These are phyloP conservation scores for Polietes domitor DNA, from an alignment of 2,888 invertebrate genomes.

Conservation along the genomic window DNA sequence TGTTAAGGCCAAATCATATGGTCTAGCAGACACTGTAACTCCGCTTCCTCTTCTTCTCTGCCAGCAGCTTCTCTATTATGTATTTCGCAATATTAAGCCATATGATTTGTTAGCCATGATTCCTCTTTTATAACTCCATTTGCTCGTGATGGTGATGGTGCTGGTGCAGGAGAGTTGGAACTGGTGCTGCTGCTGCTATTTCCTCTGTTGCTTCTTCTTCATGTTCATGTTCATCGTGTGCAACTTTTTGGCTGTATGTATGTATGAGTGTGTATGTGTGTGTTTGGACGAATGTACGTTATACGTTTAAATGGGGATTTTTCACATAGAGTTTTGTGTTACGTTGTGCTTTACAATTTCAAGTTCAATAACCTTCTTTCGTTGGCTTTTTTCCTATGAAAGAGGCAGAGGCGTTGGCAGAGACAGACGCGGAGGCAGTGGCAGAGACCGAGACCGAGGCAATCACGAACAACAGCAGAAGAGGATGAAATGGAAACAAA, in stretches of 20 bases:
- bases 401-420: slow-evolving; percentile 32
- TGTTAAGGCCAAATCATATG: slow-evolving; percentile 18
- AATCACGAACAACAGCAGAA: slow-evolving; percentile 12
- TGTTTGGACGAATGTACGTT: slow-evolving; percentile 40
- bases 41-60: slow-evolving; percentile 1
- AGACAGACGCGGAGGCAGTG: not conserved
- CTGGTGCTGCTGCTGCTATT: slow-evolving; percentile 36
- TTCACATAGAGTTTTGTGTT: slow-evolving; percentile 42
- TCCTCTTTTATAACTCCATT: slow-evolving; percentile 35
- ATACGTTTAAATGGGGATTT: slow-evolving; percentile 18
- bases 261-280: slow-evolving; percentile 54
- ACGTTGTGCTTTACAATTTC: slow-evolving; percentile 49
- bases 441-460: not conserved
- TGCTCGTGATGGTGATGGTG: slow-evolving; percentile 37
- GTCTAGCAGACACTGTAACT: not conserved
- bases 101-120: slow-evolving; percentile 49
- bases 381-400: slow-evolving; percentile 43
- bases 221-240: slow-evolving; percentile 31
- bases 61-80: slow-evolving; percentile 21
- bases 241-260: slow-evolving; percentile 64
- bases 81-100: slow-evolving; percentile 59
- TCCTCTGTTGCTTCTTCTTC: slow-evolving; percentile 41
- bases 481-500: slow-evolving; percentile 14
- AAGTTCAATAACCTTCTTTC: slow-evolving; percentile 66
- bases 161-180: slow-evolving; percentile 1